Conservation (phyloP, 2,113 vertebrate genomes). For the Galeopterus variegatus region DNA sequence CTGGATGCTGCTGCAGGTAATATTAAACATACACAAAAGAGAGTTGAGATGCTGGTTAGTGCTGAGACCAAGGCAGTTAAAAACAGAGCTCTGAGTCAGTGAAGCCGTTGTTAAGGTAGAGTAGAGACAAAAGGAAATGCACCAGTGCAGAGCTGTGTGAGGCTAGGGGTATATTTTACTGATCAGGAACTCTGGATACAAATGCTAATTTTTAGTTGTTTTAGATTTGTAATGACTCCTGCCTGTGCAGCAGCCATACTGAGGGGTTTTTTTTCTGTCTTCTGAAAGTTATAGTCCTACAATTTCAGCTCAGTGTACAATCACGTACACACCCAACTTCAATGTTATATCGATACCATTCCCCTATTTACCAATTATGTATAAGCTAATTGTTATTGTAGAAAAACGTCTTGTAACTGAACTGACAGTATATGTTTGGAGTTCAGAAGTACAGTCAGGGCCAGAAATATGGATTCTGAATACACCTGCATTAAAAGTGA, state of each 20-base stretch:
- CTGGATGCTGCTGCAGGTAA: neutral
- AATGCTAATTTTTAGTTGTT: constrained; percentile 12
- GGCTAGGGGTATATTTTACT: neutral
- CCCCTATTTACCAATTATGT: neutral
- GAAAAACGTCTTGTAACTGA: constrained; percentile 5
- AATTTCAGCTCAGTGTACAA: neutral
- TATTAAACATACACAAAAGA: neutral
- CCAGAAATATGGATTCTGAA: neutral
- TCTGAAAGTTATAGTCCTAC: neutral
- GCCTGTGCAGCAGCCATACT: neutral
- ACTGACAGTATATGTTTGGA: neutral
- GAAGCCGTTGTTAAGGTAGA: neutral
- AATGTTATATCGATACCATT: neutral
- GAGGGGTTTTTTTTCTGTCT: neutral
- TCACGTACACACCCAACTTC: neutral
- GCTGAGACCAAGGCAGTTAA: neutral
- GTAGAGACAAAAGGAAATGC: neutral
- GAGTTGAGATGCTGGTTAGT: neutral
- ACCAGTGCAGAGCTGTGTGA: neutral
- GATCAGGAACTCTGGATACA: neutral
- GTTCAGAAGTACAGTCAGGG: neutral
- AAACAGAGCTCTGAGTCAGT: neutral
- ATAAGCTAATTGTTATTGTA: constrained; percentile 28
- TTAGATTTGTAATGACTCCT: constrained; percentile 7
- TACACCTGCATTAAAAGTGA: constrained; percentile 7